Conservation (phyloP, 2,888 invertebrate species). For the Neuroscelio doddi region DNA sequence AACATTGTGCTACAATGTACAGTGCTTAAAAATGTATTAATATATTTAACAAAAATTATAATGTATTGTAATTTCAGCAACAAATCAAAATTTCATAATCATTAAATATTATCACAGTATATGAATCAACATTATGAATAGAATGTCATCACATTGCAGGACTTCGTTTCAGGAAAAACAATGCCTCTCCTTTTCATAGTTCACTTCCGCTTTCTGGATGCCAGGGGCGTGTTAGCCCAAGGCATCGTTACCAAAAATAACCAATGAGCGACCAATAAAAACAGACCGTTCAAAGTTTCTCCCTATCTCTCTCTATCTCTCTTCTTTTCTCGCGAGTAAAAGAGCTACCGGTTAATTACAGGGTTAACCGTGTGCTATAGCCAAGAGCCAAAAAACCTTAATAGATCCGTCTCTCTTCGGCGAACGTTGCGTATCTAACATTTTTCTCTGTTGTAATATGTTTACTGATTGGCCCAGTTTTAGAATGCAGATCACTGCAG, state of each 20-base stretch:
- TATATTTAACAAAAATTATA: too few species aligned
- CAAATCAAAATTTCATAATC: too few species aligned
- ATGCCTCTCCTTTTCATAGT: too few species aligned
- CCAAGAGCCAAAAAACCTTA: constrained; percentile 56
- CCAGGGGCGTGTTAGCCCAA: constrained; percentile 38
- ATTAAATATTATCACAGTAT: too few species aligned
- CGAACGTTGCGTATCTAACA: constrained; percentile 31
- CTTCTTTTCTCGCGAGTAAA: constrained; percentile 62
- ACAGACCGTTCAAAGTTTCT: constrained; percentile 51
- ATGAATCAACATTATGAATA: too few species aligned
- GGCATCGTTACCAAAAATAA: constrained; percentile 64
- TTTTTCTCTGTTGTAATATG: constrained; percentile 1
- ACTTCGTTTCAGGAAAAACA: too few species aligned
- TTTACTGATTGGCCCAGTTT: constrained; percentile 5
- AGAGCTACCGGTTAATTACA: constrained; percentile 72
- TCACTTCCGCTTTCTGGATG: constrained; percentile 64
- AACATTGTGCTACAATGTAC: too few species aligned
- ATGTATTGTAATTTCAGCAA: too few species aligned
- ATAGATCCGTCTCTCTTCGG: constrained; percentile 66
- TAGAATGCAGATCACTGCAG: not conserved
- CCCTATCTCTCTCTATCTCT: constrained; percentile 40
- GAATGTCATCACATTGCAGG: too few species aligned
- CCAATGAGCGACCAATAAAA: constrained; percentile 71
- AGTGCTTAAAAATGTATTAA: too few species aligned
- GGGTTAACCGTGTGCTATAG: constrained; percentile 61